phyloP scores from a whole-genome alignment of 2,888 invertebrate species.

The Uloborus plumipes region DNA sequence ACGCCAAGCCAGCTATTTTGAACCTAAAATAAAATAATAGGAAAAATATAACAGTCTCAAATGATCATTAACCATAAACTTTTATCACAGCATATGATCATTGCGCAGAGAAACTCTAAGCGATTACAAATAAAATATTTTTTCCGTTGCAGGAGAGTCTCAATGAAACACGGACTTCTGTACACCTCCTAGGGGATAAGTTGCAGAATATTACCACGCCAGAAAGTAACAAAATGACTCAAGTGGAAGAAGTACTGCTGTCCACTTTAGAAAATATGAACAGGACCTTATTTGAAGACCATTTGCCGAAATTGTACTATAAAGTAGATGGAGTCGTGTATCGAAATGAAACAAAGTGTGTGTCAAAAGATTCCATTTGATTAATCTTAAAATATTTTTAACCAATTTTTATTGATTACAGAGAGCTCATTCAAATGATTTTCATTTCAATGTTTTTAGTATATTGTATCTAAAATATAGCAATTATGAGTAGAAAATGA shows the following conservation, averaged over 20 bases:
- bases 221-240: constrained; percentile 10
- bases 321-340: constrained; percentile 44
- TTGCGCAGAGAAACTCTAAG: too few species aligned
- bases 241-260: constrained; percentile 21
- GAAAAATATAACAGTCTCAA: too few species aligned
- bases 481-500: too few species aligned
- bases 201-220: constrained; percentile 19
- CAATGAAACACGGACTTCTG: constrained; percentile 20
- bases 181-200: constrained; percentile 25
- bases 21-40: too few species aligned
- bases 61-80: too few species aligned
- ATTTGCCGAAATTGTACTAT: constrained; percentile 39
- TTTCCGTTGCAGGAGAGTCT: constrained; percentile 21
- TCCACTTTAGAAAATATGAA: constrained; percentile 37
- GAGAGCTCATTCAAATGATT: too few species aligned
- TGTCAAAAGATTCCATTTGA: background rate
- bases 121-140: background rate
- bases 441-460: too few species aligned
- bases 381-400: background rate
- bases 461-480: too few species aligned
- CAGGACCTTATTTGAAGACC: constrained; percentile 31
- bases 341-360: constrained; percentile 45
- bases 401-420: too few species aligned
- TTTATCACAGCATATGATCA: too few species aligned
- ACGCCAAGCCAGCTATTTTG: too few species aligned